Evolutionary conservation across 2,888 invertebrate genomes (phyloP).

Genomic region (Phrixothrix hirtus): DNA sequence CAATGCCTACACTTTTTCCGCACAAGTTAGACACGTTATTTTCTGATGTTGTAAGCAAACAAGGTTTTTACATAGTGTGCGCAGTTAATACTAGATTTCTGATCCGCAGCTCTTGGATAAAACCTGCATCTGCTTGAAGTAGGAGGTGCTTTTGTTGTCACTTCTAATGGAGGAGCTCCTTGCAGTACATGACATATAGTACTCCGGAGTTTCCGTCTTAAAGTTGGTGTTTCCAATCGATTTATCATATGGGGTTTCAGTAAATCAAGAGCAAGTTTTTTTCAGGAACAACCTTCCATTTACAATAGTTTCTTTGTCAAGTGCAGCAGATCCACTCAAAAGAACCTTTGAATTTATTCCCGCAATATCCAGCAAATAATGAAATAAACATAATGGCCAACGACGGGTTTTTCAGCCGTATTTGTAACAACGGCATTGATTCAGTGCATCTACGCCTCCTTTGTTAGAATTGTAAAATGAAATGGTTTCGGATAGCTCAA

Average conservation of each 20-base stretch:
- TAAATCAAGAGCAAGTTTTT: no score
- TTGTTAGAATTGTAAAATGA: slow-evolving; percentile 14
- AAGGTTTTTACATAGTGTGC: background rate
- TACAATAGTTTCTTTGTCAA: slow-evolving; percentile 12
- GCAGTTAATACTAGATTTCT: background rate
- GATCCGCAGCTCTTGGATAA: background rate
- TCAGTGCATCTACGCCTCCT: slow-evolving; percentile 10
- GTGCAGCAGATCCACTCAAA: slow-evolving; percentile 13
- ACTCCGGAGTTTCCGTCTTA: background rate
- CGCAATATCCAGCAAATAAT: slow-evolving; percentile 15
- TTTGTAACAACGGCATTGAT: slow-evolving; percentile 1
- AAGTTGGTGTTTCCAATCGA: no score
- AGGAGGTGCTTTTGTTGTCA: no score
- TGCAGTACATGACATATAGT: background rate
- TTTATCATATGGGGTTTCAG: no score
- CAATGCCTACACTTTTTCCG: background rate
- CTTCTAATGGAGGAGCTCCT: background rate
- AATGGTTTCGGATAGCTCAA: slow-evolving; percentile 14
- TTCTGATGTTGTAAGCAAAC: background rate
- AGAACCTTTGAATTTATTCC: slow-evolving; percentile 17
- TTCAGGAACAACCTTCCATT: slow-evolving; percentile 1
- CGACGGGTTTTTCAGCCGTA: slow-evolving; percentile 11
- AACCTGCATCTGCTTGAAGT: background rate
- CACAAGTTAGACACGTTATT: background rate
- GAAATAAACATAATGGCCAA: slow-evolving; percentile 12